Evolutionary conservation across 2,888 invertebrate genomes (phyloP), one percentile per base, ranked within the genome.

Genomic region (Sesia apiformis): DNA sequence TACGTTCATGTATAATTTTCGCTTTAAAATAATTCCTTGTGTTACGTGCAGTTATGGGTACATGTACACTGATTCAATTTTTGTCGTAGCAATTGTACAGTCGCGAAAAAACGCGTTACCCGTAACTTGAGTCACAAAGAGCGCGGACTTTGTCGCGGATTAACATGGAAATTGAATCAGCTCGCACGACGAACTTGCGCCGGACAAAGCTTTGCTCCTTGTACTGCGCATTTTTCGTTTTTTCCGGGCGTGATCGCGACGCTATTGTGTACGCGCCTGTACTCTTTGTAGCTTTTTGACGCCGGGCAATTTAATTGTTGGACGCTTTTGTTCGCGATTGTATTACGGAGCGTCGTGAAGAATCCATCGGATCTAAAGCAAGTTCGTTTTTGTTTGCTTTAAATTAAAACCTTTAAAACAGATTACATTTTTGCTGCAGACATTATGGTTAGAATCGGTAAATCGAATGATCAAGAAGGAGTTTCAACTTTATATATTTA

Each of bases 151-250:
- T 52, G 52, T 52, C 52, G 52, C 63, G 71, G 77, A 84, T 84
- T 83, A 84, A 81, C 80, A 81, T 81, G 79, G 74, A 80, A 81
- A 84, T 81, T 78, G 78, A 84, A 84, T 83, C 80, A 78, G 72
- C 70, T 71, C 66, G 69, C 70, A 71, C 72, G 68, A 67, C 57
- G 64, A 54, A 77, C 74, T 76, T 70, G 63, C 61, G 7, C 62
- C 58, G 66, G 58, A 66, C 70, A 69, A 70, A 74, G 72, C 72
- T 69, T 50, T 50, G 43, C 40, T 42, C 52, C 39, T 43, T 23
- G 52, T 46, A 52, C 39, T 43, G n/a, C 38, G 54, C 39, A 57
- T 57, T 57, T 52, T 57, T 52, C 40, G 51, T 43, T 51, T 54
- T 57, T 54, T 52, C 46, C 8, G 46, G 46, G 46, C 46, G 46